Evolutionary conservation across 2,113 vertebrate species (phyloP), one percentile per base, ranked within the genome.

Genomic region (Lutjanus erythropterus): DNA sequence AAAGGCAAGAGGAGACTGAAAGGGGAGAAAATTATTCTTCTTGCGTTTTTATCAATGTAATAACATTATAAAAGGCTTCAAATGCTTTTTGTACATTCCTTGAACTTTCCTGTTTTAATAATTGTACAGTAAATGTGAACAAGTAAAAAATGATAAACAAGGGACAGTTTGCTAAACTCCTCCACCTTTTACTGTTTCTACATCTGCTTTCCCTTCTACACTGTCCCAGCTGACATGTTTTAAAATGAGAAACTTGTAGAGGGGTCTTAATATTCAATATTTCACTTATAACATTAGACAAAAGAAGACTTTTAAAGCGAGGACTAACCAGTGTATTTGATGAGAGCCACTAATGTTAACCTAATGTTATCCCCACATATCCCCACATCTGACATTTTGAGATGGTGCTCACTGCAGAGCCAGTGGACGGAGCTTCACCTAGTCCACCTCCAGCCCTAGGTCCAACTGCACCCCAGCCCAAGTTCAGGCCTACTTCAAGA

Each of bases 1-100:
- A 49, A 80, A 90, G 85, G 89, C 87, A 50, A 69, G 3, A n/a
- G 64, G 65, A 39, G 55, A 73, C 46, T 61, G 70, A 84, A 70
- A 85, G 9, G 44, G 49, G 27, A 78, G 55, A 73, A 80, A 75
- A 46, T 76, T 75, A 76, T 75, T 79, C 53, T 67, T 86, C 10
- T 19, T 0, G 58, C 5, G 12, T 84, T 87, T 35, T 87, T 82
- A 89, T 90, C 75, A 81, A 56, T 58, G 37, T 66, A 73, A 83
- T 76, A 81, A 78, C 39, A 71, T 74, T 86, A 76, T 79, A 72
- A 79, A 70, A 50, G 31, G 15, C 60, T 84, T 87, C 49, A 75
- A 67, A 67, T 65, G 6, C 19, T 16, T 80, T 55, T 74, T 53
- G 44, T 62, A 69, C 1, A 29, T 83, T 67, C 61, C 29, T 12